Base-by-base conservation (phyloP, 2,888 invertebrate genomes). In the Tetragonisca angustula region DNA sequence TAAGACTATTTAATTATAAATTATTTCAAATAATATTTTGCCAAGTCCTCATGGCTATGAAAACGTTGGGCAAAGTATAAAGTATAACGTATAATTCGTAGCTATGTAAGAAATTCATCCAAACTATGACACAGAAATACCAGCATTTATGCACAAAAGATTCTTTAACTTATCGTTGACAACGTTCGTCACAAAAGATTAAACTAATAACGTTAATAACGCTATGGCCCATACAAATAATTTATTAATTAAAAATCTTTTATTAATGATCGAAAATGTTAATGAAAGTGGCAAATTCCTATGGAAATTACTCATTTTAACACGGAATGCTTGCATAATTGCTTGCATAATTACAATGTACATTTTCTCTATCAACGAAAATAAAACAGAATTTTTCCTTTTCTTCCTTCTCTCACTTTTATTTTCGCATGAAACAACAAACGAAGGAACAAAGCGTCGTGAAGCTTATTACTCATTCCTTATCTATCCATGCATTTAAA, bases 201-300 rank as follows among this genome's bases (percentile, higher is more conserved):
- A 3, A 2, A 56, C 36, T 71, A 74, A 74, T 67, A n/a, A 65
- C 43, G 21, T 32, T 71, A 62, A 75, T 49, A 64, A 71, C 36
- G n/a, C 43, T 11, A 52, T 21, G 32, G 24, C 54, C 9, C 73
- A 27, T 21, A 19, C 59, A n/a, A 79, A 49, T 64, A 50, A 24
- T 19, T 50, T 79, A 59, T 82, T 77, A 77, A 79, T 79, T 50
- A 76, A 69, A 73, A 76, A 79, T 21, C 65, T 72, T 70, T 32
- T 19, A 49, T 24, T 2, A 27, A 17, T 56, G 68, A 83, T 72
- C 69, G n/a, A 64, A 72, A 62, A 21, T 24, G 71, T 68, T 68
- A 74, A 76, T n/a, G 69, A 83, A 61, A 56, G 65, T 54, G 24
- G 21, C 11, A 61, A n/a, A 71, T 65, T 67, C 32, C 52, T 21